Conservation (phyloP, 2,797 vertebrate genomes). For the Champsocephalus esox region DNA sequence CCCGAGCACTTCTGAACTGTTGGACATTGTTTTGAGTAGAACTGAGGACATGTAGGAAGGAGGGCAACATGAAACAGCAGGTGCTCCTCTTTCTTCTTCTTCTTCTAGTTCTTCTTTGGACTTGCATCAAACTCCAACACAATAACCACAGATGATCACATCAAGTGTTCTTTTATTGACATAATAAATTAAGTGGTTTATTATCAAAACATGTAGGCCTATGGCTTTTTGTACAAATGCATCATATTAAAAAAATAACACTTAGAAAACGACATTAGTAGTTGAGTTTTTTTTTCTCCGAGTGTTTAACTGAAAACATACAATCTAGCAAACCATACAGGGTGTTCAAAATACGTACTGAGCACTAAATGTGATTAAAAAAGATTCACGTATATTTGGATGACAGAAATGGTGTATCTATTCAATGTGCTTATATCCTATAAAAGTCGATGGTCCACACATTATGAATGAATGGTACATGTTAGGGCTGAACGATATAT, state of each 20-base stretch:
- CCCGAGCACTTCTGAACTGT: constrained; percentile 89
- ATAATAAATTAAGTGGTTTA: constrained; percentile 85
- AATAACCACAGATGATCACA: constrained; percentile 47
- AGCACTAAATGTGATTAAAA: constrained; percentile 55
- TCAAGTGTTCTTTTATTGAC: constrained; percentile 83
- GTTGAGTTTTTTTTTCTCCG: constrained; percentile 54
- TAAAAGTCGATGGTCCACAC: constrained; percentile 51
- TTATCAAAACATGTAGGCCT: constrained; percentile 84
- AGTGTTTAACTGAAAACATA: constrained; percentile 69
- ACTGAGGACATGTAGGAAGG: constrained; percentile 1
- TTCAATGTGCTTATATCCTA: constrained; percentile 58
- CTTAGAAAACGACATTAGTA: constrained; percentile 80
- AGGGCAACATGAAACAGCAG: neutral
- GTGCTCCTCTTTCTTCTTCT: neutral
- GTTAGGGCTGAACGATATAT: constrained; percentile 1
- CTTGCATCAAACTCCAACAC: neutral
- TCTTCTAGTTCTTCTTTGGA: constrained; percentile 1
- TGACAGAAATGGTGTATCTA: constrained; percentile 46
- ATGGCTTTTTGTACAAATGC: constrained; percentile 86
- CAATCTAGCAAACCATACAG: constrained; percentile 68
- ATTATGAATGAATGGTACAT: constrained; percentile 63
- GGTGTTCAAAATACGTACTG: constrained; percentile 55
- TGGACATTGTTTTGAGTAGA: neutral
- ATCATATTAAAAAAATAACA: constrained; percentile 83
- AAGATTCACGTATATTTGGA: constrained; percentile 31